These are phyloP conservation scores for Adelges cooleyi DNA, from an alignment of 1,140 invertebrate genomes.

Conservation along the genomic window DNA sequence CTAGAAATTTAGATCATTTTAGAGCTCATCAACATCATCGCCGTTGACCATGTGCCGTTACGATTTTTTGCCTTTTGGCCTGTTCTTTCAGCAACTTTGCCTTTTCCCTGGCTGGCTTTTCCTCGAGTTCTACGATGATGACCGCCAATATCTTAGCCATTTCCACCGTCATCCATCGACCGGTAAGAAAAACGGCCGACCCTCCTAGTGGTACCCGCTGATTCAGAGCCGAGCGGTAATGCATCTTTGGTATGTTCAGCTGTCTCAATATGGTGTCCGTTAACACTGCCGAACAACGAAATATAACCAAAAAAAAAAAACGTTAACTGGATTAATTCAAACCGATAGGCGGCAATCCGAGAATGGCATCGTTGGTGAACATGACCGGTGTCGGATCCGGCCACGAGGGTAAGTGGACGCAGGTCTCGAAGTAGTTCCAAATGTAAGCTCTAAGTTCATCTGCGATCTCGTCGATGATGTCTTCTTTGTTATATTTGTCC, in stretches of 20 bases:
- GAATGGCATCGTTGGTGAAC: not conserved
- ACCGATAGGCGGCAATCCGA: conserved; percentile 9
- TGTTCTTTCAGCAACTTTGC: not conserved
- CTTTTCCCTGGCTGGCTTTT: not conserved
- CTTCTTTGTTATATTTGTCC: not conserved
- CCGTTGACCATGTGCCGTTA: too few species aligned
- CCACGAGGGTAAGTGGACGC: not conserved
- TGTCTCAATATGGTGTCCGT: not conserved
- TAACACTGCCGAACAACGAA: not conserved
- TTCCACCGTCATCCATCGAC: conserved; percentile 2
- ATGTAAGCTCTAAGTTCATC: not conserved
- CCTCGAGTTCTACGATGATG: conserved; percentile 1
- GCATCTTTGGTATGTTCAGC: not conserved
- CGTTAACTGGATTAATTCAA: not conserved
- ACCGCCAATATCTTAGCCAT: conserved; percentile 1
- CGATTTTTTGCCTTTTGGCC: not conserved
- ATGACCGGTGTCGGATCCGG: not conserved
- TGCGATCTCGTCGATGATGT: not conserved
- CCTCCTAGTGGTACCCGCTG: conserved; percentile 5
- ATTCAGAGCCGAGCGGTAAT: not conserved
- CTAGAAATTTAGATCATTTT: not conserved
- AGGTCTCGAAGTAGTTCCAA: not conserved
- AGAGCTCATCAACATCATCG: too few species aligned
- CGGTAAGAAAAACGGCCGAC: conserved; percentile 6
- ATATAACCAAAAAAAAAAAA: too few species aligned